Evolutionary conservation across 2,888 invertebrate genomes (phyloP), one percentile per base, ranked within the genome.

Genomic region (Frankliniella fusca): DNA sequence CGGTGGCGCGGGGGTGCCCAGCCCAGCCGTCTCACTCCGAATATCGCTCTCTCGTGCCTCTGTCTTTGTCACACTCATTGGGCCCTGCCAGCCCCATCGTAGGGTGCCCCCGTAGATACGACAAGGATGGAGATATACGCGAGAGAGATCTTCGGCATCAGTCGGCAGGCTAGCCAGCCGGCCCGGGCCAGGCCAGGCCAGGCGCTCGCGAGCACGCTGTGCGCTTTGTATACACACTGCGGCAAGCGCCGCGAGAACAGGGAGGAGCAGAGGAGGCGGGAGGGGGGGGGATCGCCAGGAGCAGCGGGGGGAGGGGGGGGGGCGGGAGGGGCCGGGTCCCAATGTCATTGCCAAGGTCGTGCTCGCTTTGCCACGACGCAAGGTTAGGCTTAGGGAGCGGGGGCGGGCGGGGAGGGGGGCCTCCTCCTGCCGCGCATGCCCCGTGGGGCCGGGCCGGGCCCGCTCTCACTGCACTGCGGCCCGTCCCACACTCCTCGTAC

Each of bases 281-380:
- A 18, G 61, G 7, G 61, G 8, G 54, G 54, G 61, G 54, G 8
- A 7, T 8, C 18, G 61, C 15, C 20, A 11, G 61, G 61, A 38
- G 38, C 38, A 38, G 38, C 20, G 11, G 15, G 61, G 0, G 15
- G 61, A 61, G 61, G 61, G 61, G 15, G 61, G 61, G 61, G 61
- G 70, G 23, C 70, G 70, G 70, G 70, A 5, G 38, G 80, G 82
- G 80, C 80, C 28, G 80, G 38, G 70, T 9, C 81, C 81, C 84
- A 84, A 84, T 84, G 84, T 84, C 84, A 84, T 70, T 83, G 83
- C 82, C 84, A 84, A 84, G 84, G 84, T 84, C 65, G 48, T 28
- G 81, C 76, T 61, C 81, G 65, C 70, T 27, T 9, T 76, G 70
- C 70, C 80, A 80, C 50, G 80, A n/a, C 49, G 80, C 80, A 80